Percentiles rank a stretch among this genome's conserved stretches.
These are phyloP conservation scores for Urocynchramus pylzowi DNA, from an alignment of 2,113 vertebrate genomes.

Conservation along the genomic window DNA sequence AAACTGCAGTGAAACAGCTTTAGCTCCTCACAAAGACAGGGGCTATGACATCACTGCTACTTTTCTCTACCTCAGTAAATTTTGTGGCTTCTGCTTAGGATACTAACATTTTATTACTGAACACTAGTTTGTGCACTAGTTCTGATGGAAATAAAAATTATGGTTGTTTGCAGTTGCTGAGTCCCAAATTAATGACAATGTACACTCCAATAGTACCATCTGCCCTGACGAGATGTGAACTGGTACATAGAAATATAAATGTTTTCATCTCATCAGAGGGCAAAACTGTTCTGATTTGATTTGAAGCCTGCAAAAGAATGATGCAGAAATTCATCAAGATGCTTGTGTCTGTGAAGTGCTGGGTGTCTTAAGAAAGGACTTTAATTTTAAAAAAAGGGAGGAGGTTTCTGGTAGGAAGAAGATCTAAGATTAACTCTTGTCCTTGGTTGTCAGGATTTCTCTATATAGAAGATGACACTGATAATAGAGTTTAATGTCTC, in stretches of 20 bases:
- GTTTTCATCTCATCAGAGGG: not conserved
- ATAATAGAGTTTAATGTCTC: not conserved
- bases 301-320: not conserved
- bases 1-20: not conserved
- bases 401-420: not conserved
- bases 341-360: not conserved
- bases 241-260: not conserved
- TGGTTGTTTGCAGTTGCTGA: not conserved
- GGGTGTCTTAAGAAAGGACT: not conserved
- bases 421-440: not conserved
- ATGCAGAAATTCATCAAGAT: not conserved
- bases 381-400: not conserved
- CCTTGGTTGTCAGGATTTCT: not conserved
- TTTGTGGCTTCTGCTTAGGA: not conserved
- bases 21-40: not conserved
- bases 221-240: not conserved
- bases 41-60: not conserved
- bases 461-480: not conserved
- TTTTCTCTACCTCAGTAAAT: not conserved
- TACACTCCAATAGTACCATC: not conserved
- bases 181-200: not conserved
- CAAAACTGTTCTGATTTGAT: not conserved
- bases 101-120: not conserved
- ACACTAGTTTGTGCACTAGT: not conserved
- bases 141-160: not conserved